Evolutionary conservation across 2,888 invertebrate genomes (phyloP).

Genomic region (Cabera pusaria): DNA sequence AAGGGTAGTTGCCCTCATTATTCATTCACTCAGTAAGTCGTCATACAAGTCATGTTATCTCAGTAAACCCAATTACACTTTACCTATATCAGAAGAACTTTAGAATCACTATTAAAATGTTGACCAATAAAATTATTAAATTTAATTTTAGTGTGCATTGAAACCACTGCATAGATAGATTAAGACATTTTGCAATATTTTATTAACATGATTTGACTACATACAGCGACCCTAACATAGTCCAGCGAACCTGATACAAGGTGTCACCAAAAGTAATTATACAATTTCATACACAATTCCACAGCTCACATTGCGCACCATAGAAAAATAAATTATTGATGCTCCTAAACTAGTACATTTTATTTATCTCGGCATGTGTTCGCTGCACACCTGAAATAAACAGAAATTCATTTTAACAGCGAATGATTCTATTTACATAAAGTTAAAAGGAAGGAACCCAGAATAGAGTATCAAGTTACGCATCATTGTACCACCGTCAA

Average conservation of each 20-base stretch:
- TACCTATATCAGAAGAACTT: constrained; percentile 32
- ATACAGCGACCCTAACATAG: constrained; percentile 71
- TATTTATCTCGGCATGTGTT: constrained; percentile 82
- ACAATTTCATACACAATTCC: constrained; percentile 76
- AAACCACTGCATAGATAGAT: constrained; percentile 50
- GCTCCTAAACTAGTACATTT: constrained; percentile 68
- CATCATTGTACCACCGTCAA: too few species aligned
- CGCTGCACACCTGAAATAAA: constrained; percentile 78
- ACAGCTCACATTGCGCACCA: constrained; percentile 82
- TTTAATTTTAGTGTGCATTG: constrained; percentile 59
- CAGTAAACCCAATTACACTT: constrained; percentile 33
- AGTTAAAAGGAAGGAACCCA: too few species aligned
- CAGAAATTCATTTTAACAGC: too few species aligned
- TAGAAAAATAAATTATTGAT: constrained; percentile 83
- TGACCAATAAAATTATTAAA: constrained; percentile 56
- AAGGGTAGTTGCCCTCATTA: constrained; percentile 26
- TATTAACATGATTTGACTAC: constrained; percentile 78
- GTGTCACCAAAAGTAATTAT: constrained; percentile 65
- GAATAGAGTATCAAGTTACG: too few species aligned
- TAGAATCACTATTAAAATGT: constrained; percentile 51
- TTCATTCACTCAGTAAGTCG: constrained; percentile 24
- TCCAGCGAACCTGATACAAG: constrained; percentile 67
- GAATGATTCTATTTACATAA: too few species aligned
- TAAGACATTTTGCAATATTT: constrained; percentile 59
- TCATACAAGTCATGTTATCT: constrained; percentile 27